Evolutionary conservation across 2,888 invertebrate species (phyloP).

Genomic region (Volucella bombylans): DNA sequence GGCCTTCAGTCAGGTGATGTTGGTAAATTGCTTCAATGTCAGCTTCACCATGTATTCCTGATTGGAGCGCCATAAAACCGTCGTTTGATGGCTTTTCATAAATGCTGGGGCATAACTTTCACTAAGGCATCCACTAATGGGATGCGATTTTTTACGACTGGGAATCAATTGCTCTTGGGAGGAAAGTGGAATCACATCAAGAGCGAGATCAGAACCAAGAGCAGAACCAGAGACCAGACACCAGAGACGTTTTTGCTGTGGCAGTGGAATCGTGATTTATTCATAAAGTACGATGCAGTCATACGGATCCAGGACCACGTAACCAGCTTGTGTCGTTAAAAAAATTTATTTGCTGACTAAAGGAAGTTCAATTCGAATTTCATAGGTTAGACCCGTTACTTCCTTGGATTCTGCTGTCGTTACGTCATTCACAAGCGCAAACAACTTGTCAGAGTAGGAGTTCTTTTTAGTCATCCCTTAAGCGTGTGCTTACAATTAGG

Average conservation of each 20-base stretch:
- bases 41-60: constrained; percentile 11
- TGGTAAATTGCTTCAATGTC: constrained; percentile 14
- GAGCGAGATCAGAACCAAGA: not conserved
- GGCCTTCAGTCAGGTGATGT: constrained; percentile 1
- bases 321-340: not conserved
- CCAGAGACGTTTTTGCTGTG: no score
- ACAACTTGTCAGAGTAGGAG: not conserved
- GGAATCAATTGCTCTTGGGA: constrained; percentile 18
- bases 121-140: not conserved
- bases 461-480: not conserved
- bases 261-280: constrained; percentile 4
- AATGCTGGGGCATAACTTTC: constrained; percentile 15
- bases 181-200: not conserved
- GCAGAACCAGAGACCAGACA: not conserved
- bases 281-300: not conserved
- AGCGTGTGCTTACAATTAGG: constrained; percentile 7
- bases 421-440: constrained; percentile 3
- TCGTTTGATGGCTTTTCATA: not conserved
- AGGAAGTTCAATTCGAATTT: no score
- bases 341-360: not conserved
- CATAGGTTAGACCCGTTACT: no score
- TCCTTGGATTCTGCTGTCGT: constrained; percentile 10
- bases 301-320: not conserved
- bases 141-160: constrained; percentile 26
- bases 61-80: constrained; percentile 25